Base-by-base conservation (phyloP, 2,797 vertebrate species). In the Halcyon smyrnensis region DNA sequence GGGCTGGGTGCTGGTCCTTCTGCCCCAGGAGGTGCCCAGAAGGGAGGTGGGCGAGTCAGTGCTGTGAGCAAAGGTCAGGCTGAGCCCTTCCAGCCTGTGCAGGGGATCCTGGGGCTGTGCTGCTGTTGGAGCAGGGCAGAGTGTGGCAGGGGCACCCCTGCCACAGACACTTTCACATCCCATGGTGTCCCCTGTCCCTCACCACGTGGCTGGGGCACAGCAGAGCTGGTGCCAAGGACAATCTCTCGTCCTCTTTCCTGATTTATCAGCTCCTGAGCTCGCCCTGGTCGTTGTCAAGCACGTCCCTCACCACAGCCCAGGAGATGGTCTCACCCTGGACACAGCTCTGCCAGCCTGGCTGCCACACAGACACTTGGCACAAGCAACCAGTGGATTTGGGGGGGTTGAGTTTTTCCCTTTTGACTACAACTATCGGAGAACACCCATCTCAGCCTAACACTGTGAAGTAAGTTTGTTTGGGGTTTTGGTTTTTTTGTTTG, bases 181-280 rank as follows among this genome's bases (percentile, higher is more conserved):
- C 1, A 1, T 0, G 3, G 32, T 4, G 32, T 7, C 45, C 27
- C 45, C 20, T 27, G 37, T 25, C 57, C 39, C 45, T 37, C 24
- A 5, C 16, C 0, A 1, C 0, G 0, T 1, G 23, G 45, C 56
- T 30, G 32, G 24, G 41, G 39, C 11, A 37, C 4, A 4, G 17
- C 41, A 45, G 45, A 1, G 4, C 63, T 45, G 71, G 15, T 32
- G 39, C 62, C 64, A 39, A 11, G 14, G 20, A 3, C 1, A 4
- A 34, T 28, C 2, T 14, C 53, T 14, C 2, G 7, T 7, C 67
- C 41, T 73, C 65, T 77, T 39, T 51, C 23, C 24, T 28, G 37
- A 41, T 65, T 21, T 13, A 27, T 25, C 28, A 12, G 56, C 77
- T 50, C 34, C 20, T 15, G 43, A 74, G 43, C 13, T n/a, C 23